Base-by-base conservation (phyloP, 2,113 vertebrate genomes). In the Charina bottae region DNA sequence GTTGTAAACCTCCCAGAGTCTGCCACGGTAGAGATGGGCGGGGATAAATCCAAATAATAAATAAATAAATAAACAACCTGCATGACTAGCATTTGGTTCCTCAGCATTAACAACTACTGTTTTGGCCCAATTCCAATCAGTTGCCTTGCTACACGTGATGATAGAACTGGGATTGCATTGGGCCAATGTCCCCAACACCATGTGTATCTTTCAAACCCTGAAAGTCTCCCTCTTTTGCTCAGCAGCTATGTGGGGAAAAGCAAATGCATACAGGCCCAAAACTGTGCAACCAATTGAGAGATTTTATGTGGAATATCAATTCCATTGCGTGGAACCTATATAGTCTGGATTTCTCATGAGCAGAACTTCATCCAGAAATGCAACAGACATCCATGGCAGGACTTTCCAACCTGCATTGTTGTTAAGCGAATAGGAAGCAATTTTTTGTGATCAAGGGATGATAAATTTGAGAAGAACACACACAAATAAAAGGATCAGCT, bases 1-100 rank as follows among this genome's bases (percentile, higher is more conserved):
- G n/a, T n/a, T n/a, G n/a, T n/a, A n/a, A n/a, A n/a, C n/a, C n/a
- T n/a, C n/a, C n/a, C n/a, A n/a, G n/a, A n/a, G n/a, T n/a, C n/a
- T n/a, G n/a, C n/a, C n/a, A n/a, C n/a, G n/a, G n/a, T n/a, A n/a
- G n/a, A n/a, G n/a, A n/a, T n/a, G n/a, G n/a, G n/a, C n/a, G n/a
- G n/a, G n/a, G n/a, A n/a, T n/a, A n/a, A n/a, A n/a, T n/a, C n/a
- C n/a, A n/a, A n/a, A n/a, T n/a, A n/a, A n/a, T n/a, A n/a, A n/a
- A n/a, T n/a, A n/a, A n/a, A n/a, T n/a, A n/a, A n/a, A n/a, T n/a
- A n/a, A n/a, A n/a, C 15, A 46, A 2, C 59, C 10, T 33, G 90
- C n/a, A 37, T 64, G 4, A 1, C 33, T 87, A 94, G 83, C 87
- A 68, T 92, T 93, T 94, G 93, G 19, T 85, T 94, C 87, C 86